These are phyloP conservation scores for Geopemphigus sp. DNA, from an alignment of 1,140 invertebrate species.

Conservation along the genomic window DNA sequence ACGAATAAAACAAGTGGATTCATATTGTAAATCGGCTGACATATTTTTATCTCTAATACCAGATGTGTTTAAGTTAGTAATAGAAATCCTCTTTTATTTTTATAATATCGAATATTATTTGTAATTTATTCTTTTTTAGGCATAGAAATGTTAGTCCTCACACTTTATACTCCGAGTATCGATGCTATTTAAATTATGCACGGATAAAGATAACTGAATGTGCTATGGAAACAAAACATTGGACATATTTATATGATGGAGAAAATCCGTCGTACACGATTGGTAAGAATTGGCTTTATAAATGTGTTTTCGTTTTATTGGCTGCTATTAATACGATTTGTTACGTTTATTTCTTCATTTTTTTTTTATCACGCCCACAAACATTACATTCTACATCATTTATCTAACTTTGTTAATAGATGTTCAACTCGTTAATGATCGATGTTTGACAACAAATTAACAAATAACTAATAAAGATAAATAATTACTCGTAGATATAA, in stretches of 20 bases:
- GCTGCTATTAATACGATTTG: neutral
- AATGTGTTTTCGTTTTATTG: neutral
- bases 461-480: no score
- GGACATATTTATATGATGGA: constrained; percentile 77
- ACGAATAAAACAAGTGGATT: constrained; percentile 73
- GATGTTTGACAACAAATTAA: no score
- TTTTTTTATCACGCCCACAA: no score
- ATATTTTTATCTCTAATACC: constrained; percentile 81
- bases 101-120: neutral
- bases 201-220: constrained; percentile 71
- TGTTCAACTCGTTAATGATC: no score
- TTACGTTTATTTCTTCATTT: no score
- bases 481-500: no score
- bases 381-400: no score
- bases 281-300: constrained; percentile 1
- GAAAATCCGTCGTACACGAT: constrained; percentile 56
- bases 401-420: no score
- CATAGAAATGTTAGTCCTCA: constrained; percentile 8
- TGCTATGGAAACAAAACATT: constrained; percentile 69
- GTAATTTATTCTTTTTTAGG: constrained; percentile 14
- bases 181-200: constrained; percentile 75
- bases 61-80: constrained; percentile 51
- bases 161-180: constrained; percentile 62
- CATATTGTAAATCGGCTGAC: constrained; percentile 77
- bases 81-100: constrained; percentile 52